These are phyloP conservation scores for Paracyclopina nana DNA, from an alignment of 1,140 invertebrate genomes.

Conservation along the genomic window DNA sequence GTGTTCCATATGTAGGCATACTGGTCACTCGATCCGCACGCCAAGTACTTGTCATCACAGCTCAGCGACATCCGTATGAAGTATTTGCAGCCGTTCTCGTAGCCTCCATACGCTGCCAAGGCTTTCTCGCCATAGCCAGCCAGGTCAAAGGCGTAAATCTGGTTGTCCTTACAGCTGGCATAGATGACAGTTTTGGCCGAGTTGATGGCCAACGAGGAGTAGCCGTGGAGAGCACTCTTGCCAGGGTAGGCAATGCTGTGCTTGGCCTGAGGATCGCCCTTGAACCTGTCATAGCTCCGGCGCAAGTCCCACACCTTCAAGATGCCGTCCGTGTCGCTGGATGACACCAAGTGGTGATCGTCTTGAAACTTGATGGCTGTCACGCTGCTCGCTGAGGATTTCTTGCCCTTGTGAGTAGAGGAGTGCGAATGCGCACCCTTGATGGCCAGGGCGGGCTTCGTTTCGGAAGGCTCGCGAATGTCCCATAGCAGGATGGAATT, in stretches of 20 bases:
- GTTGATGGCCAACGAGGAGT: constrained; percentile 55
- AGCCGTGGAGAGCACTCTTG: constrained; percentile 43
- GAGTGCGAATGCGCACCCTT: not conserved
- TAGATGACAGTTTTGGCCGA: constrained; percentile 42
- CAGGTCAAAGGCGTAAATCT: constrained; percentile 61
- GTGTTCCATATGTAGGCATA: constrained; percentile 62
- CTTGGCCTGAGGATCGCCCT: constrained; percentile 44
- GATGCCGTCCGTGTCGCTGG: constrained; percentile 52
- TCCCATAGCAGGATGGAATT: constrained; percentile 67
- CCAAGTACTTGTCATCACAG: constrained; percentile 49
- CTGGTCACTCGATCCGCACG: constrained; percentile 61
- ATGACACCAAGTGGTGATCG: constrained; percentile 50
- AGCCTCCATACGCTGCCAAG: constrained; percentile 32
- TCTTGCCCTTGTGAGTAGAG: constrained; percentile 31
- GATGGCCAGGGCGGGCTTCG: not conserved
- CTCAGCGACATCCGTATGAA: constrained; percentile 59
- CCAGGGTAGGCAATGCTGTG: constrained; percentile 46
- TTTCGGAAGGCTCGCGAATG: constrained; percentile 20
- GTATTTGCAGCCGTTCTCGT: constrained; percentile 46
- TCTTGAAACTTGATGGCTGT: constrained; percentile 58
- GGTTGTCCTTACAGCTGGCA: constrained; percentile 61
- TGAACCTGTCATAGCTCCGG: constrained; percentile 48
- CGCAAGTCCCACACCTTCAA: constrained; percentile 71
- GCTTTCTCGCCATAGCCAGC: constrained; percentile 36
- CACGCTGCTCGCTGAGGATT: constrained; percentile 36